Conservation (phyloP, 2,113 vertebrate genomes). For the Myrmecobius fasciatus region DNA sequence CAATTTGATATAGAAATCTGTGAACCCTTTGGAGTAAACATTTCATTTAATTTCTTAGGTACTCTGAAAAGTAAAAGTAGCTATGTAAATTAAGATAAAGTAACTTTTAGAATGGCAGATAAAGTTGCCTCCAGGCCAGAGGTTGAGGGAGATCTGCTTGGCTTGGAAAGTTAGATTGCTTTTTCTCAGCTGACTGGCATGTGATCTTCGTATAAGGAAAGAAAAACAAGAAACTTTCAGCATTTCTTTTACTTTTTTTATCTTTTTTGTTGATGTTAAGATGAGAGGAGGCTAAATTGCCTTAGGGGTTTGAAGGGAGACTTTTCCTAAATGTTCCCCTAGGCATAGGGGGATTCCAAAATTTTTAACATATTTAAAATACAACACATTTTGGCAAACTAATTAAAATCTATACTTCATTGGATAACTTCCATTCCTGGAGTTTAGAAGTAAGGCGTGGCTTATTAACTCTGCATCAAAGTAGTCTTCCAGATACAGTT, state of each 20-base stretch:
- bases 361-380: not conserved
- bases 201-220: slow-evolving; percentile 51
- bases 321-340: not conserved
- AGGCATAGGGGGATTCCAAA: not conserved
- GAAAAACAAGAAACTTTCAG: slow-evolving; percentile 58
- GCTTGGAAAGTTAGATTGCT: slow-evolving; percentile 35
- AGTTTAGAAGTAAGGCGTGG: not conserved
- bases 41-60: not conserved
- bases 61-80: slow-evolving; percentile 55
- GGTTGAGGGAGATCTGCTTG: slow-evolving; percentile 12
- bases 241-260: slow-evolving; percentile 25
- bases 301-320: not conserved
- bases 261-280: slow-evolving; percentile 27
- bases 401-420: not conserved
- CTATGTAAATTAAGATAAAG: slow-evolving; percentile 70
- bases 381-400: not conserved
- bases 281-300: not conserved
- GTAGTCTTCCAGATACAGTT: not conserved
- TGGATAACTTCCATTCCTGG: not conserved
- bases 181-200: slow-evolving; percentile 65
- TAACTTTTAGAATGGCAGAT: slow-evolving; percentile 41
- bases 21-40: slow-evolving; percentile 41
- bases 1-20: slow-evolving; percentile 49
- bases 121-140: slow-evolving; percentile 27
- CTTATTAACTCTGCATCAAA: not conserved